Evolutionary conservation across 2,113 vertebrate species (phyloP).

Genomic region (Microcebus lehilahytsara): DNA sequence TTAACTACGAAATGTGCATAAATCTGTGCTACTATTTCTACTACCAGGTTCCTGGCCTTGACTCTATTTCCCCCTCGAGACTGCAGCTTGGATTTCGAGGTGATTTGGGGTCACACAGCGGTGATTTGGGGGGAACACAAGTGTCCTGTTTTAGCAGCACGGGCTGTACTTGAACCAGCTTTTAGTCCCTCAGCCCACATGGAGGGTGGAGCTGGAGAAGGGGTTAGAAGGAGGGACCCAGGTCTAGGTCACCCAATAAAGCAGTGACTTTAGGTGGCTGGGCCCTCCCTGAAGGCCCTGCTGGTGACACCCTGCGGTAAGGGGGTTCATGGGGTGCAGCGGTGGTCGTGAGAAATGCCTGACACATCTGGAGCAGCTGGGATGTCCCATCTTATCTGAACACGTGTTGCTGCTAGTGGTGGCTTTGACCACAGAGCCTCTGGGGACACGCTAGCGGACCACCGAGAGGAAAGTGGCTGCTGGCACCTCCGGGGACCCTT

Average conservation of each 20-base stretch:
- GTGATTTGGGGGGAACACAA: background rate
- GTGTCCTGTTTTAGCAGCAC: background rate
- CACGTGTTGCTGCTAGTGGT: background rate
- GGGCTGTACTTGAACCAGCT: background rate
- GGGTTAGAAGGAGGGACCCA: background rate
- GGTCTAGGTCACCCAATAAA: too few species aligned
- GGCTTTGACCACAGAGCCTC: background rate
- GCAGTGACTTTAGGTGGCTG: background rate
- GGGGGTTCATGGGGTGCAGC: background rate
- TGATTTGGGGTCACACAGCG: background rate
- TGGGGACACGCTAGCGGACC: background rate
- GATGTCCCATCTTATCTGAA: background rate
- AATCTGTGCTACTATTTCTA: background rate
- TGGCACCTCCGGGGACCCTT: background rate
- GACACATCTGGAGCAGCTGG: too few species aligned
- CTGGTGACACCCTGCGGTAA: background rate
- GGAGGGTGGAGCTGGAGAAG: background rate
- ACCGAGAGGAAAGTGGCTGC: background rate
- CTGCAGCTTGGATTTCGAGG: background rate
- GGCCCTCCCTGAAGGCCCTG: too few species aligned
- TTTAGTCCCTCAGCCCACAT: too few species aligned
- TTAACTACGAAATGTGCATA: background rate
- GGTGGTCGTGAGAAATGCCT: background rate
- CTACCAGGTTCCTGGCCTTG: background rate
- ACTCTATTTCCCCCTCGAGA: background rate